phyloP scores from a whole-genome alignment of 2,888 invertebrate genomes.

The Drosophila acutilabella region DNA sequence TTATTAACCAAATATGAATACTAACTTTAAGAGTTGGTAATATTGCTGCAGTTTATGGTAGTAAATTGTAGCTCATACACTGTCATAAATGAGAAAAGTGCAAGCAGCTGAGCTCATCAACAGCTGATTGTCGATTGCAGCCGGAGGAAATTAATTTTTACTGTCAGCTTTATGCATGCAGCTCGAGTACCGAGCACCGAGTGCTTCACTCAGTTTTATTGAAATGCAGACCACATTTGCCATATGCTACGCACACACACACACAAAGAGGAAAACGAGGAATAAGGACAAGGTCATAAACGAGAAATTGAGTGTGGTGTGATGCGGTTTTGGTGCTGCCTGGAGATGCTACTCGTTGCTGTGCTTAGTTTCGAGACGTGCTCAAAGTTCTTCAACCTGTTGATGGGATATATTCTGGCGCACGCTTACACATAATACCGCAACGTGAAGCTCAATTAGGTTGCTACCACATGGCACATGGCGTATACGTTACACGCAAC shows the following conservation, averaged over 20 bases:
- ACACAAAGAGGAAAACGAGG: slow-evolving; percentile 18
- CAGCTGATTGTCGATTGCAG: slow-evolving; percentile 34
- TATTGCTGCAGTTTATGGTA: background rate
- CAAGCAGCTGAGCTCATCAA: slow-evolving; percentile 23
- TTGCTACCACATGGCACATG: slow-evolving; percentile 19
- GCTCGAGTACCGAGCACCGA: slow-evolving; percentile 24
- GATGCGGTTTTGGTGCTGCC: slow-evolving; percentile 25
- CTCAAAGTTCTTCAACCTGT: slow-evolving; percentile 60
- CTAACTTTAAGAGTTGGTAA: background rate
- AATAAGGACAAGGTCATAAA: slow-evolving; percentile 34
- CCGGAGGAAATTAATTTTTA: slow-evolving; percentile 43
- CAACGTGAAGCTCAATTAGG: slow-evolving; percentile 54
- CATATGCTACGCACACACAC: slow-evolving; percentile 57
- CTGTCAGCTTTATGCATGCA: slow-evolving; percentile 11
- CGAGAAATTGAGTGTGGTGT: slow-evolving; percentile 23
- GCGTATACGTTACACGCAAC: slow-evolving; percentile 52
- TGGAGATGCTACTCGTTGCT: slow-evolving; percentile 2
- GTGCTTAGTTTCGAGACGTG: slow-evolving; percentile 42
- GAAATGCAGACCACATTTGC: slow-evolving; percentile 67
- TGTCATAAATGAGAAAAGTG: slow-evolving; percentile 17
- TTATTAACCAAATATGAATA: no score
- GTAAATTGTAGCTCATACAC: background rate
- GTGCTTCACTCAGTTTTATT: slow-evolving; percentile 63
- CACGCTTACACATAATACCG: slow-evolving; percentile 19
- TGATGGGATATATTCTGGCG: slow-evolving; percentile 39